These are phyloP conservation scores for Propithecus perrieri DNA, from an alignment of 2,797 vertebrate genomes.

Conservation along the genomic window DNA sequence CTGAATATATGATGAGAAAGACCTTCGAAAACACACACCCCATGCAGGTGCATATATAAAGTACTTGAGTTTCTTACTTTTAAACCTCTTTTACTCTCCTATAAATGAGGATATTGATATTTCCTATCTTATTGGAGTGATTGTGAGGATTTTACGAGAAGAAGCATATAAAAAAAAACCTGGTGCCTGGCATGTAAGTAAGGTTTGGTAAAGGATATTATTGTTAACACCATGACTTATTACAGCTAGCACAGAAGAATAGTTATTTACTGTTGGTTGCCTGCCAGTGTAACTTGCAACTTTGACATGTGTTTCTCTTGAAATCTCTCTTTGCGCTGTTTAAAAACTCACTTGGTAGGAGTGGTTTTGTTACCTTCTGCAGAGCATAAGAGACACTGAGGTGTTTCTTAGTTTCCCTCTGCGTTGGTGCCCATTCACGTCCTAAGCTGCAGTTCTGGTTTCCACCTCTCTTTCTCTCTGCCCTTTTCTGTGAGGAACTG, in stretches of 20 bases:
- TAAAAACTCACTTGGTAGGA: neutral
- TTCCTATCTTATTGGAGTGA: neutral
- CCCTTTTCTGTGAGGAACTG: neutral
- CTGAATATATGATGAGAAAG: neutral
- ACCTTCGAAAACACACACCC: neutral
- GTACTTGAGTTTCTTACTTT: neutral
- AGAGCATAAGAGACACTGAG: neutral
- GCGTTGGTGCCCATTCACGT: neutral
- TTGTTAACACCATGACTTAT: neutral
- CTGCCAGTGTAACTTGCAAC: neutral
- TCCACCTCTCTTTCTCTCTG: neutral
- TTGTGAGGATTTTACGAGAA: neutral
- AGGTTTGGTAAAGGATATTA: neutral
- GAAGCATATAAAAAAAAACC: neutral
- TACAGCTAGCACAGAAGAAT: neutral
- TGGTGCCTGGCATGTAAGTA: neutral
- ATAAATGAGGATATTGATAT: neutral
- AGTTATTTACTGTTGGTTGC: neutral
- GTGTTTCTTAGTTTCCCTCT: neutral
- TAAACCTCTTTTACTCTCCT: neutral
- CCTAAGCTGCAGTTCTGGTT: neutral
- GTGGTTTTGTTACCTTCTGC: neutral
- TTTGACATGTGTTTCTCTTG: neutral
- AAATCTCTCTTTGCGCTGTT: neutral
- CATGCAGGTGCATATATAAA: fast-evolving